These are phyloP conservation scores for Sebastes itinus DNA, from an alignment of 2,797 vertebrate species.

Conservation along the genomic window DNA sequence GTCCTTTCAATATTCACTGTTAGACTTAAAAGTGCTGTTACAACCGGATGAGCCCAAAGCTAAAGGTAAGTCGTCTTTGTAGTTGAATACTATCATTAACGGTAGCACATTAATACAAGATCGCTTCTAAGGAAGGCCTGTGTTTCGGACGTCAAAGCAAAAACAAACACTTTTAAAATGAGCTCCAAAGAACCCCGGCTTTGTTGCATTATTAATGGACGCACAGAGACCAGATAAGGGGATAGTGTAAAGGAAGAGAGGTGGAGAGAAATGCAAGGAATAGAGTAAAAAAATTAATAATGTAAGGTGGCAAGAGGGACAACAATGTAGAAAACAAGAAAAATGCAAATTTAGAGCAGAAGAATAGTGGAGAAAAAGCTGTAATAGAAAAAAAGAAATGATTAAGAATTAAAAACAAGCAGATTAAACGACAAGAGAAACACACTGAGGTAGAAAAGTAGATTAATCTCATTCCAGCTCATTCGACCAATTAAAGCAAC, in stretches of 20 bases:
- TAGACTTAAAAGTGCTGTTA: neutral
- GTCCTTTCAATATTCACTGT: neutral
- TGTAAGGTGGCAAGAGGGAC: neutral
- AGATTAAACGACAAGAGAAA: neutral
- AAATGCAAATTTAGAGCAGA: neutral
- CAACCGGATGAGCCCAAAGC: conserved; percentile 21
- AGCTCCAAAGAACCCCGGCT: conserved; percentile 52
- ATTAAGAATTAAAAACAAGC: neutral
- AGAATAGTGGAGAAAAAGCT: neutral
- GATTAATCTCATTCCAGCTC: conserved; percentile 56
- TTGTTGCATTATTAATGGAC: conserved; percentile 80
- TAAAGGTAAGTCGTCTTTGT: conserved; percentile 30
- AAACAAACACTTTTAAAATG: conserved; percentile 68
- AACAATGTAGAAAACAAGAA: neutral
- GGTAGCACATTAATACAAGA: conserved; percentile 5
- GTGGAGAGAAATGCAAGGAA: conserved; percentile 10
- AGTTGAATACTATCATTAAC: conserved; percentile 28
- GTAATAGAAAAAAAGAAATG: neutral
- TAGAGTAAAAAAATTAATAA: neutral
- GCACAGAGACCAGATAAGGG: conserved; percentile 53
- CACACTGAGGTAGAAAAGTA: neutral
- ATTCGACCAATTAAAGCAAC: conserved; percentile 61
- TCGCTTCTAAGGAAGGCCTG: neutral
- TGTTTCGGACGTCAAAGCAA: conserved; percentile 29
- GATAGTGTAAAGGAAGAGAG: conserved; percentile 22